Evolutionary conservation across 2,888 invertebrate species (phyloP).

Genomic region (Drosophila testacea): DNA sequence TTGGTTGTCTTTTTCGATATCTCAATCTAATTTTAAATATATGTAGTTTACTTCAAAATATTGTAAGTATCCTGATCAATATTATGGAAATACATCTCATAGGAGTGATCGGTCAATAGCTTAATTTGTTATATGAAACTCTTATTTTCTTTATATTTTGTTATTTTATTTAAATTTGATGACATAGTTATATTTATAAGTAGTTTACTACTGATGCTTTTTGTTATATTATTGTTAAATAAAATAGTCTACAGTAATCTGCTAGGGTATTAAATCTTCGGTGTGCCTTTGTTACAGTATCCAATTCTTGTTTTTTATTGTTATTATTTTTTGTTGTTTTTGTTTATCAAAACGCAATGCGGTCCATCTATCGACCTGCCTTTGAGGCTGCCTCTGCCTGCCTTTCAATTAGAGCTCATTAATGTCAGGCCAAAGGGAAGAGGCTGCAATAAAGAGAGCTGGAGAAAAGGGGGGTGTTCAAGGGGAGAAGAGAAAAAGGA

Average conservation of each 20-base stretch:
- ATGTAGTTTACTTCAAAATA: too few relatives aligned
- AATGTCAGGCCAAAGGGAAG: constrained; percentile 33
- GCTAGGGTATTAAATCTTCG: background rate
- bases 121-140: too few relatives aligned
- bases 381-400: constrained; percentile 39
- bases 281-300: background rate
- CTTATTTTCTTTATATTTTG: too few relatives aligned
- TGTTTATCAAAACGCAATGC: constrained; percentile 61
- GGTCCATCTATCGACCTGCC: constrained; percentile 44
- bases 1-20: too few relatives aligned
- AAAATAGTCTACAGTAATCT: background rate
- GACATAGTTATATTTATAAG: too few relatives aligned
- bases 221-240: too few relatives aligned
- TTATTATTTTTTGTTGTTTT: constrained; percentile 20
- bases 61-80: too few relatives aligned
- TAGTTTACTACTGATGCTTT: too few relatives aligned
- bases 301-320: constrained; percentile 10
- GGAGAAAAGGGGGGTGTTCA: background rate
- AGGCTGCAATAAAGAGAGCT: background rate
- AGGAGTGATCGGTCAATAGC: too few relatives aligned
- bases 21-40: too few relatives aligned
- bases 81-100: too few relatives aligned
- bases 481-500: background rate
- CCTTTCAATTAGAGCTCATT: constrained; percentile 74
- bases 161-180: too few relatives aligned